Percentiles rank a stretch among this genome's conserved stretches.
Conservation (phyloP, 1,140 invertebrate genomes). For the Arctopsyche grandis region DNA sequence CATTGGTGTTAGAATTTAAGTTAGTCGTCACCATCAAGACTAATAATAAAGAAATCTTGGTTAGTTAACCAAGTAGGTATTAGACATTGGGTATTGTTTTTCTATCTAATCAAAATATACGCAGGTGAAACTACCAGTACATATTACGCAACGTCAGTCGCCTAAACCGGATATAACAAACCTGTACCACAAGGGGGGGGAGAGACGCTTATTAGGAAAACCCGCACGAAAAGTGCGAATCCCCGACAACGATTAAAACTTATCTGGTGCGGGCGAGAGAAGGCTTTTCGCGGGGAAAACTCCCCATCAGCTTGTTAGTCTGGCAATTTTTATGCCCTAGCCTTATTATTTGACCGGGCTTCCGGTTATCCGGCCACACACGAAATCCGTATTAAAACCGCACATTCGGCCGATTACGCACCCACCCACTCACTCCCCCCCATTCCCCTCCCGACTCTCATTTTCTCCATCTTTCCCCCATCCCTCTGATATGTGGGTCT, state of each 20-base stretch:
- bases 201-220: conserved; percentile 2
- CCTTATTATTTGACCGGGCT: conserved; percentile 34
- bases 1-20: no score
- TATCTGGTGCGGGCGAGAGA: conserved; percentile 23
- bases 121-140: no score
- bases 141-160: no score
- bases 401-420: conserved; percentile 42
- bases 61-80: no score
- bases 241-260: conserved; percentile 44
- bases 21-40: no score
- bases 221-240: conserved; percentile 13
- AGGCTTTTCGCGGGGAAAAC: neutral
- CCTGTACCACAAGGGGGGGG: no score
- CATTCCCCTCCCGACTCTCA: neutral
- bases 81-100: no score
- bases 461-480: neutral
- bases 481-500: conserved; percentile 3
- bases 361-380: neutral
- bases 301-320: conserved; percentile 28
- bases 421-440: neutral
- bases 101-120: no score
- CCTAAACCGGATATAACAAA: no score
- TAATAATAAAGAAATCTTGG: no score
- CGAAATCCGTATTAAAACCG: conserved; percentile 44
- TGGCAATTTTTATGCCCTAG: conserved; percentile 37